Base-by-base conservation (phyloP, 2,797 vertebrate species). In the Dendrocincla tyrannina region DNA sequence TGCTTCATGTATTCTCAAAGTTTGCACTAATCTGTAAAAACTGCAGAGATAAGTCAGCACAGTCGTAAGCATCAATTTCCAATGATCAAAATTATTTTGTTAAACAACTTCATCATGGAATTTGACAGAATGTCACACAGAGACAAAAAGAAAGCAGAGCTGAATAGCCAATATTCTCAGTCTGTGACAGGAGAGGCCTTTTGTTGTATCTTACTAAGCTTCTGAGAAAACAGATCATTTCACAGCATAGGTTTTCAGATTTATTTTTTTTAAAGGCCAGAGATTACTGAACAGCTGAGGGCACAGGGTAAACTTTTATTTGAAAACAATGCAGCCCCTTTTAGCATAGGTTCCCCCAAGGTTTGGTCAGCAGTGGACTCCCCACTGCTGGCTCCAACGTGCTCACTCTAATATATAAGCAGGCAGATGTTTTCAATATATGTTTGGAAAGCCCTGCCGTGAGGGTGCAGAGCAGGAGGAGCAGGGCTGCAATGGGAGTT, bases 401-500 rank as follows among this genome's bases (percentile, higher is more conserved):
- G 0, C 3, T 8, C 33, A 81, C 20, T 37, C 37, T n/a, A 14
- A 63, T 7, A 16, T 42, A 6, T 7, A 50, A 39, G 19, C 19
- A 76, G 30, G 12, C 27, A 59, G 35, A 20, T 8, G 7, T 39
- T 77, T 67, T 18, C 16, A 23, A 2, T 0, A 11, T 3, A 5
- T 0, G 0, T 23, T 76, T 69, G 73, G 11, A 19, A 73, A 22
- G 8, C 25, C 13, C 20, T 22, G 9, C 24, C 58, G 58, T 0
- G 0, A 62, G 22, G 37, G 13, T 46, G 63, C 33, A 59, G 39
- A 2, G 10, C 41, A 55, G 37, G 49, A 59, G 35, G 4, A 42
- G 35, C 17, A 17, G 8, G 18, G 37, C 7, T 30, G 20, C 13
- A 2, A 0, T 0, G 0, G 6, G 8, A 5, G 5, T 17, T 50